Evolutionary conservation across 37 sponge, comb jelly and placozoan species (phyloP).

Genomic region (Hormiphora californensis): DNA sequence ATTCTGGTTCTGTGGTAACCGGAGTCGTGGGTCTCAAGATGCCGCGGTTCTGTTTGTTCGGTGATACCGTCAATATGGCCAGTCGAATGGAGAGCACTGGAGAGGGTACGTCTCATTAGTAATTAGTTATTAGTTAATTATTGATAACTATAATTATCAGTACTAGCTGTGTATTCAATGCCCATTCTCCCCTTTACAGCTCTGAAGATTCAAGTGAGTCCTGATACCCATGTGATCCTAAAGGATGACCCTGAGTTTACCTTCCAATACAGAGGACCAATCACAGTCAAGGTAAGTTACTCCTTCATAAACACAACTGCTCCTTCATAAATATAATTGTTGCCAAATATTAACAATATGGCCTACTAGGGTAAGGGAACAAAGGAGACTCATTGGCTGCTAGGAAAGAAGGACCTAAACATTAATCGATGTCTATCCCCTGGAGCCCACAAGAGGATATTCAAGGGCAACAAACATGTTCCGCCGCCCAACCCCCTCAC

Average conservation of each 20-base stretch:
- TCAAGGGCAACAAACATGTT: neutral
- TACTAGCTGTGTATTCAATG: neutral
- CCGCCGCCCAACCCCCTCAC: neutral
- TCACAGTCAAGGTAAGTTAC: constrained; percentile 69
- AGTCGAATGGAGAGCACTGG: constrained; percentile 82
- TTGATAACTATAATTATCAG: neutral
- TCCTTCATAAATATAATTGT: neutral
- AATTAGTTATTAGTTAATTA: neutral
- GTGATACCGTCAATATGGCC: constrained; percentile 90
- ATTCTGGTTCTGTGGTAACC: constrained; percentile 85
- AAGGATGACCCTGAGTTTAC: constrained; percentile 59
- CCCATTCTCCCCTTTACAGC: constrained; percentile 55
- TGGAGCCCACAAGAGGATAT: neutral
- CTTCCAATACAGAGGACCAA: constrained; percentile 70
- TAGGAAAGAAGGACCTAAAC: constrained; percentile 36
- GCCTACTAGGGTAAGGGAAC: constrained; percentile 74
- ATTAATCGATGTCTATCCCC: neutral
- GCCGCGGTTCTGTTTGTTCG: constrained; percentile 90
- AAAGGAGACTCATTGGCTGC: constrained; percentile 79
- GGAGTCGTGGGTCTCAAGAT: constrained; percentile 88
- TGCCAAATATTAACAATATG: neutral
- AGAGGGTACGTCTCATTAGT: constrained; percentile 59
- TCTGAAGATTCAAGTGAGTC: constrained; percentile 81
- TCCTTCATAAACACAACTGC: neutral
- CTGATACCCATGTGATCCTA: constrained; percentile 62